A percentile compares a stretch with the other conserved stretches of the same genome.
phyloP scores from a whole-genome alignment of 2,888 invertebrate genomes.

The Drosophila anomalata region DNA sequence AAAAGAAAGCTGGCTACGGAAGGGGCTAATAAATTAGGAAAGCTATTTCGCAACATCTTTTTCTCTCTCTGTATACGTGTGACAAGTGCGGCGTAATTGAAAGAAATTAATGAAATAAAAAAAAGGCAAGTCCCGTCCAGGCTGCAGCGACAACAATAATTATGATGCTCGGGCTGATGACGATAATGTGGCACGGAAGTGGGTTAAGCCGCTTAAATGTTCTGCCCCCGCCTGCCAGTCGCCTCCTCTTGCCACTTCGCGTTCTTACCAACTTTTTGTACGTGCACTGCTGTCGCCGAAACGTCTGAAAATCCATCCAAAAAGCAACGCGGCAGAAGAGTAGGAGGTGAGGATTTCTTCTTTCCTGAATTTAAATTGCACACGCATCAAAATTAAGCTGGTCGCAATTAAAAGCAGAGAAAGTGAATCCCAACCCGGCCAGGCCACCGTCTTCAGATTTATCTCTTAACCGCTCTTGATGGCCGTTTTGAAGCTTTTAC shows the following conservation, averaged over 20 bases:
- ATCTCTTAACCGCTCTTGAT: constrained; percentile 30
- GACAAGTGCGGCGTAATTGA: constrained; percentile 76
- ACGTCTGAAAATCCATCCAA: constrained; percentile 25
- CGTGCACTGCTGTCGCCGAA: constrained; percentile 52
- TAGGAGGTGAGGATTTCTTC: constrained; percentile 10
- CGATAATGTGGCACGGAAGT: constrained; percentile 76
- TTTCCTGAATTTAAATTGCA: constrained; percentile 67
- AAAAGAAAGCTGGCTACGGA: constrained; percentile 4
- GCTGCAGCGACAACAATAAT: constrained; percentile 53
- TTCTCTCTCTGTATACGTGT: constrained; percentile 32
- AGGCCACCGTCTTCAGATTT: constrained; percentile 27
- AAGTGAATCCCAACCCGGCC: constrained; percentile 55
- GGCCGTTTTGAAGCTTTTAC: constrained; percentile 65
- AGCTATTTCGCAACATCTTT: background rate
- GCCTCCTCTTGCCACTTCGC: constrained; percentile 8
- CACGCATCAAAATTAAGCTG: constrained; percentile 70
- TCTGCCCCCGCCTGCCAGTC: constrained; percentile 44
- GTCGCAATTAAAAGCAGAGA: constrained; percentile 72
- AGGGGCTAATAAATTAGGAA: background rate
- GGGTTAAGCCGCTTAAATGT: constrained; percentile 78
- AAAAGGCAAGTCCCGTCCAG: constrained; percentile 31
- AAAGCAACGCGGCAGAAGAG: background rate
- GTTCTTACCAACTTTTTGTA: constrained; percentile 47
- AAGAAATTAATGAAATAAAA: constrained; percentile 68
- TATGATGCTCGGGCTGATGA: constrained; percentile 57